A percentile compares a stretch with the other conserved stretches of the same genome.
These are phyloP conservation scores for Lampropteryx suffumata DNA, from an alignment of 2,888 invertebrate species.

Conservation along the genomic window DNA sequence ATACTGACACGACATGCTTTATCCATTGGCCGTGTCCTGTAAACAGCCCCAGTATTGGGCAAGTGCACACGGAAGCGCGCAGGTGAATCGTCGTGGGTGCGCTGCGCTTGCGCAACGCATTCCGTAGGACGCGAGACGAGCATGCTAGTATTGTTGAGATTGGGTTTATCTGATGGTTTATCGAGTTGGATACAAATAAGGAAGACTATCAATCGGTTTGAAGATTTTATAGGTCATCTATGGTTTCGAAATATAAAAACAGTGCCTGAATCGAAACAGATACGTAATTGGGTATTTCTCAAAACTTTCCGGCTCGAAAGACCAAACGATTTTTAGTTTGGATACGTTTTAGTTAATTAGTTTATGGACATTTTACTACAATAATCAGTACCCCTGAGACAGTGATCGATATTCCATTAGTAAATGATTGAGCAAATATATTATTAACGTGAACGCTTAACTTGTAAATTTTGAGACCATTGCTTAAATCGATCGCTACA, in stretches of 20 bases:
- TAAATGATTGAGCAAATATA: too few relatives aligned
- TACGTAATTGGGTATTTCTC: too few relatives aligned
- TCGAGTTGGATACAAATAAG: neutral
- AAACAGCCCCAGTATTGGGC: slow-evolving; percentile 20
- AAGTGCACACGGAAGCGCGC: slow-evolving; percentile 30
- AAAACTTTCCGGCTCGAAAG: neutral
- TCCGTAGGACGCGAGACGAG: slow-evolving; percentile 21
- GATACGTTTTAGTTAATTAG: too few relatives aligned
- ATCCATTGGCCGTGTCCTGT: slow-evolving; percentile 14
- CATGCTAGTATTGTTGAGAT: slow-evolving; percentile 21
- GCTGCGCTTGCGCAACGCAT: slow-evolving; percentile 27
- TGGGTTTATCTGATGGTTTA: slow-evolving; percentile 5
- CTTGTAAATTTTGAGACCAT: slow-evolving; percentile 10
- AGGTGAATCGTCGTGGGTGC: slow-evolving; percentile 28
- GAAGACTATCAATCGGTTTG: neutral
- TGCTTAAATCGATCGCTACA: slow-evolving; percentile 22
- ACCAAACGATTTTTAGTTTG: too few relatives aligned
- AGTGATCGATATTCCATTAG: too few relatives aligned
- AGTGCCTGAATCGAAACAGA: too few relatives aligned
- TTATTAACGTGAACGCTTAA: neutral
- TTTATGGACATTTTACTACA: too few relatives aligned
- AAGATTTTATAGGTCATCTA: too few relatives aligned
- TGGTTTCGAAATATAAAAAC: too few relatives aligned
- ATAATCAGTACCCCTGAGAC: too few relatives aligned
- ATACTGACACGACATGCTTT: slow-evolving; percentile 8